Percentiles rank a stretch among this genome's conserved stretches.
phyloP scores from a whole-genome alignment of 2,888 invertebrate species.

The Pachliopta kotzebuea region DNA sequence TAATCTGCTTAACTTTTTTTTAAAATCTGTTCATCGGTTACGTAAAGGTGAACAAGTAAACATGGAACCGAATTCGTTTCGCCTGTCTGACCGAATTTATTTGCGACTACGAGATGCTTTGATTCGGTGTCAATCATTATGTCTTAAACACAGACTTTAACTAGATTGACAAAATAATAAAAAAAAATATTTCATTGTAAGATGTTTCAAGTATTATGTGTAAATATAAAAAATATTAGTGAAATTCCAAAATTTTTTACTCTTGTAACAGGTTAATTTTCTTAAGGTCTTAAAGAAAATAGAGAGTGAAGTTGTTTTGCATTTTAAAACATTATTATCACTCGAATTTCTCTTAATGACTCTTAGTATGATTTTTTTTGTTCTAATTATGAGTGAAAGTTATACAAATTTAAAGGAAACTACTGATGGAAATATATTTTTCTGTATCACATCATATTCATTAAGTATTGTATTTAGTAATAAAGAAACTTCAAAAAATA shows the following conservation, averaged over 20 bases:
- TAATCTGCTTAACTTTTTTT: background rate
- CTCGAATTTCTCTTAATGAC: background rate
- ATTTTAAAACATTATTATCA: background rate
- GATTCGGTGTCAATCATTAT: conserved; percentile 1
- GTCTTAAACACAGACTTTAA: background rate
- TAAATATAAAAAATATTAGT: too few relatives aligned
- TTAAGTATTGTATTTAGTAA: too few relatives aligned
- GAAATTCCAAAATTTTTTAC: background rate
- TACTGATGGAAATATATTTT: too few relatives aligned
- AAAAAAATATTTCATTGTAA: too few relatives aligned
- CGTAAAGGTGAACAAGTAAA: conserved; percentile 1
- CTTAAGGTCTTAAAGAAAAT: background rate
- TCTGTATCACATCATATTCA: too few relatives aligned
- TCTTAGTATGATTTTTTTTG: background rate
- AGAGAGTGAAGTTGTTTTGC: background rate
- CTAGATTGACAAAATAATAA: background rate
- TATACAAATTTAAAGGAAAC: too few relatives aligned
- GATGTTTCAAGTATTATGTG: too few relatives aligned
- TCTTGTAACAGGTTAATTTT: background rate
- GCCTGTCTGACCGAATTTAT: conserved; percentile 15
- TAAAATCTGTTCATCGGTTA: background rate
- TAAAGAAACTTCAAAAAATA: too few relatives aligned
- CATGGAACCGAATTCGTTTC: conserved; percentile 1
- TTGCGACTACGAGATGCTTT: conserved; percentile 1
- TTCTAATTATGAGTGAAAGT: background rate